Base-by-base conservation (phyloP, 2,113 vertebrate species). In the Australoheros scitulus region DNA sequence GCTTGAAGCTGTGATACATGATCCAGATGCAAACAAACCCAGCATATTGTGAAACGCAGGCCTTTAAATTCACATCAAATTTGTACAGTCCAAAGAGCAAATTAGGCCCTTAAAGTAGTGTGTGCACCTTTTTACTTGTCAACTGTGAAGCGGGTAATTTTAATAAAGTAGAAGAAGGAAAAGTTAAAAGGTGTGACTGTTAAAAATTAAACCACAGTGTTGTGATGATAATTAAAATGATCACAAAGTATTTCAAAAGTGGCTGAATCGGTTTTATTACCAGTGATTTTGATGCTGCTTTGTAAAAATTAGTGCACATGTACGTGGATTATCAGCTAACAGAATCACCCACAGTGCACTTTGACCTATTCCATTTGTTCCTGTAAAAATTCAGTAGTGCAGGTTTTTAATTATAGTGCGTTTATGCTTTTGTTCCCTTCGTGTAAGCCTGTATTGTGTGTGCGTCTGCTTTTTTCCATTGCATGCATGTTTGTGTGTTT, bases 41-140 rank as follows among this genome's bases (percentile, higher is more conserved):
- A 68, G 38, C 3, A 43, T 11, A 7, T 17, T 55, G n/a, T 29
- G n/a, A n/a, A 52, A 59, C 2, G 17, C 4, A 8, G 7, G 34
- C 64, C 11, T 5, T 52, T 22, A 2, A 58, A 65, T 50, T 38
- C 6, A 14, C 29, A 8, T 68, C n/a, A 61, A 13, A 76, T 26
- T 50, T 20, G 3, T 57, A 55, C 11, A 34, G 0, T 72, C 52
- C 68, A 55, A 34, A 55, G n/a, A 55, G 68, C 24, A 72, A 72
- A 32, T 26, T 52, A 55, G 43, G 43, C 1, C 17, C 43, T 52
- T 70, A 50, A 50, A 78, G 20, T 52, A 18, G 47, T 13, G 65
- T 72, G 17, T 32, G 7, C 1, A 0, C 26, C 10, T 20, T 32
- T 52, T 52, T 70, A 32, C 22, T 52, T 0, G 50, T n/a, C 0